These are phyloP conservation scores for Paramuricea clavata DNA, from an alignment of 92 coral and sea anemone species.

Conservation along the genomic window DNA sequence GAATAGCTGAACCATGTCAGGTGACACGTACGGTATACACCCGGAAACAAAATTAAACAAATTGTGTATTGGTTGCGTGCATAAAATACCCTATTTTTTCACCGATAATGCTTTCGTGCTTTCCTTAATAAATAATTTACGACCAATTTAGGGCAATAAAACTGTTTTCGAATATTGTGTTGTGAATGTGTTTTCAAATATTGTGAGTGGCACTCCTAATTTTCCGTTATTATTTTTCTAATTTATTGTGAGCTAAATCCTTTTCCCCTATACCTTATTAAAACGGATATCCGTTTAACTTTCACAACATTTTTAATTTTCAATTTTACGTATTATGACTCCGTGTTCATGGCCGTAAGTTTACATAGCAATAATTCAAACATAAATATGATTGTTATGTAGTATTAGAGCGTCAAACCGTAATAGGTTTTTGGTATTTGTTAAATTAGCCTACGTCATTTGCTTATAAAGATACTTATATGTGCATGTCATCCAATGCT, in stretches of 20 bases:
- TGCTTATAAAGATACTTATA: background rate
- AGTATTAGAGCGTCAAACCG: background rate
- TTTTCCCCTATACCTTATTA: background rate
- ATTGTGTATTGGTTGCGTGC: background rate
- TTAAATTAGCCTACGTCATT: constrained; percentile 8
- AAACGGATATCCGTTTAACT: background rate
- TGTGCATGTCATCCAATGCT: background rate
- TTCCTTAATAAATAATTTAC: background rate
- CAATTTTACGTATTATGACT: background rate
- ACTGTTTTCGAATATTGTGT: background rate
- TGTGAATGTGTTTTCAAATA: too few relatives aligned
- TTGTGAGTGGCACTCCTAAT: background rate
- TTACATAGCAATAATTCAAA: background rate
- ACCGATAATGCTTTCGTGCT: background rate
- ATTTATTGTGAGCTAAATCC: background rate
- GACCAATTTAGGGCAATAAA: background rate
- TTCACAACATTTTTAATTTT: background rate
- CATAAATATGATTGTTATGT: background rate
- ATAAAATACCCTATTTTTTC: background rate
- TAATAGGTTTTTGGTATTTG: background rate
- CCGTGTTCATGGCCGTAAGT: background rate
- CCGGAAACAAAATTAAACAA: too few relatives aligned
- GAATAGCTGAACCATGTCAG: background rate
- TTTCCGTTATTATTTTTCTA: background rate
- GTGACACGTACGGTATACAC: background rate